These are phyloP conservation scores for Mesorhabditis belari DNA, from an alignment of 2,888 invertebrate genomes.

Conservation along the genomic window DNA sequence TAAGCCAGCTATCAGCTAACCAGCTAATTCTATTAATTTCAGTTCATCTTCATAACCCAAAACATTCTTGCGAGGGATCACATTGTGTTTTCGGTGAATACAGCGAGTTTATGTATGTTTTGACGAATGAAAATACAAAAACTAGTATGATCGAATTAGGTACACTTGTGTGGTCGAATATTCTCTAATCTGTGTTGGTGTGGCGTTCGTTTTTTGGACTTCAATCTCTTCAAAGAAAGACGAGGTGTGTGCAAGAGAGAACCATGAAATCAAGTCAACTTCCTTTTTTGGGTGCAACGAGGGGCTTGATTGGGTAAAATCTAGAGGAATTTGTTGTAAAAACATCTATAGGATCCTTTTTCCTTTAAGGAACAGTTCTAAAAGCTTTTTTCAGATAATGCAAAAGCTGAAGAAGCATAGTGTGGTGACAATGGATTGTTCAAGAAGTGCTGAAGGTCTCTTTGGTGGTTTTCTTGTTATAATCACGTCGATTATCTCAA, in stretches of 20 bases:
- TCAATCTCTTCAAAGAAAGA: conserved; percentile 12
- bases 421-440: conserved; percentile 35
- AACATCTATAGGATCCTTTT: too few relatives aligned
- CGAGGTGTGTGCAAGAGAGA: neutral
- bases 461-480: conserved; percentile 30
- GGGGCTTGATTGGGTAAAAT: too few relatives aligned
- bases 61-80: conserved; percentile 25
- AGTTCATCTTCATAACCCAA: conserved; percentile 5
- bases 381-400: conserved; percentile 4
- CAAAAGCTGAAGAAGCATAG: conserved; percentile 21
- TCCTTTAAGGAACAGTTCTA: neutral
- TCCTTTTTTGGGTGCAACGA: too few relatives aligned
- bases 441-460: conserved; percentile 32
- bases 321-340: neutral
- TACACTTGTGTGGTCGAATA: conserved; percentile 41
- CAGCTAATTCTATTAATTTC: too few relatives aligned
- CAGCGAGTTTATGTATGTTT: conserved; percentile 32
- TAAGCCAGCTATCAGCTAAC: too few relatives aligned
- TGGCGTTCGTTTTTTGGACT: conserved; percentile 37
- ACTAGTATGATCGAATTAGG: conserved; percentile 5
- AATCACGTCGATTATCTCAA: conserved; percentile 26
- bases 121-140: too few relatives aligned
- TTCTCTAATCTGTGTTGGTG: conserved; percentile 35
- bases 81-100: conserved; percentile 31
- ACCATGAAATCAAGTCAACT: too few relatives aligned